A percentile compares a stretch with the other conserved stretches of the same genome.
phyloP scores from a whole-genome alignment of 2,797 vertebrate genomes.

The Fringilla coelebs region DNA sequence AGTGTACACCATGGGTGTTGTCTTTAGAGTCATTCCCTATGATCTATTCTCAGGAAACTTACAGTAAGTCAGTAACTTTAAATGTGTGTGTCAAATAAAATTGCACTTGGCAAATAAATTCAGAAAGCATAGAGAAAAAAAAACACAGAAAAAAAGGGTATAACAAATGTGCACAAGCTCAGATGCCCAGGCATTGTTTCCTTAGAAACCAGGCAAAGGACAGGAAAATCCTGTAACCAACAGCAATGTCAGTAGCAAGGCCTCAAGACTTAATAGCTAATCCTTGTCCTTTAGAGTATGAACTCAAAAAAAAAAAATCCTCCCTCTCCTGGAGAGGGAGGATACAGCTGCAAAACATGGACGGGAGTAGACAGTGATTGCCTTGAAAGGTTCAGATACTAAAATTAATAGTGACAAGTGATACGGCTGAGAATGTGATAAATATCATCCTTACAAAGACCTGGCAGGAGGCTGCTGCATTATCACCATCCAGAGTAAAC shows the following conservation, averaged over 20 bases:
- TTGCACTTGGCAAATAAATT: not conserved
- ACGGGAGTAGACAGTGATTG: not conserved
- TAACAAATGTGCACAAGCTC: not conserved
- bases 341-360: not conserved
- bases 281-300: not conserved
- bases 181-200: not conserved
- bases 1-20: not conserved
- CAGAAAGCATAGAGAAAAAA: not conserved
- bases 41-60: not conserved
- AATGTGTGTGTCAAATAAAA: not conserved
- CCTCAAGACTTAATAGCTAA: not conserved
- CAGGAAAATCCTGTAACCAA: slow-evolving; percentile 1
- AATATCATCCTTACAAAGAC: not conserved
- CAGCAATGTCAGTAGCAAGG: not conserved
- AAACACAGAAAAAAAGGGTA: not conserved
- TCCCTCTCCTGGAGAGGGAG: not conserved
- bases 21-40: not conserved
- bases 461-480: not conserved
- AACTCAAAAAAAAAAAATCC: not conserved
- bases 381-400: not conserved
- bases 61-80: not conserved
- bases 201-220: slow-evolving; percentile 33
- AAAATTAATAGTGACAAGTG: not conserved
- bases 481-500: not conserved
- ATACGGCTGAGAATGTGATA: not conserved